phyloP scores from a whole-genome alignment of 2,113 vertebrate species.

The Cephalopterus ornatus region DNA sequence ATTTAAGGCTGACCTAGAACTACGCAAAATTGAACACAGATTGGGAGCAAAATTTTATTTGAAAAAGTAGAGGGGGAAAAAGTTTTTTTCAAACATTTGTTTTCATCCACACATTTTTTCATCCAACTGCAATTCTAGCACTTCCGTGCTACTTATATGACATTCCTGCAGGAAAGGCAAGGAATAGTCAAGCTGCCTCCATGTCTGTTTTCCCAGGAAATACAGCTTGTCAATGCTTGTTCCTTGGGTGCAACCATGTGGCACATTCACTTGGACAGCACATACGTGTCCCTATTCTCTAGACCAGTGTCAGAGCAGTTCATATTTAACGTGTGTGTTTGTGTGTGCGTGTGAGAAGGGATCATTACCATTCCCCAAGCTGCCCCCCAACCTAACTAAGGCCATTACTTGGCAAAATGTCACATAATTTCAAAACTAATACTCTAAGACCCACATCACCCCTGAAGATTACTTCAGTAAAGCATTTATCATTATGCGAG shows the following conservation, averaged over 20 bases:
- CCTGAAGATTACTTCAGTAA: not conserved
- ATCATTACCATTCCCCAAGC: not conserved
- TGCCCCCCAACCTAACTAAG: not conserved
- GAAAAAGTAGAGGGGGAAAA: not conserved
- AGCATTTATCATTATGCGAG: slow-evolving; percentile 3
- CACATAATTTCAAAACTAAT: not conserved
- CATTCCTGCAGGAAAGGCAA: not conserved
- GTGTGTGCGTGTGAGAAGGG: not conserved
- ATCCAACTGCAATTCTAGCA: not conserved
- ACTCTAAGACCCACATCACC: not conserved
- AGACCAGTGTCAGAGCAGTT: not conserved
- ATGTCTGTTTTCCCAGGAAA: not conserved
- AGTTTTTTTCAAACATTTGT: not conserved
- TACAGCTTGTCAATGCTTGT: not conserved
- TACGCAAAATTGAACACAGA: slow-evolving; percentile 4
- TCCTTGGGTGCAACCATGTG: not conserved
- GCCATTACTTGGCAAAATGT: not conserved
- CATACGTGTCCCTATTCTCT: not conserved
- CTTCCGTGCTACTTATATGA: not conserved
- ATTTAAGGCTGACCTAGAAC: slow-evolving; percentile 1
- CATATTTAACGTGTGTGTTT: not conserved
- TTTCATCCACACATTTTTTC: not conserved
- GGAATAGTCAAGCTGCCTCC: not conserved
- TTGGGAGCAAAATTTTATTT: not conserved
- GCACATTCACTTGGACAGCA: not conserved